These are phyloP conservation scores for Andricus curvator DNA, from an alignment of 2,888 invertebrate genomes.

Conservation along the genomic window DNA sequence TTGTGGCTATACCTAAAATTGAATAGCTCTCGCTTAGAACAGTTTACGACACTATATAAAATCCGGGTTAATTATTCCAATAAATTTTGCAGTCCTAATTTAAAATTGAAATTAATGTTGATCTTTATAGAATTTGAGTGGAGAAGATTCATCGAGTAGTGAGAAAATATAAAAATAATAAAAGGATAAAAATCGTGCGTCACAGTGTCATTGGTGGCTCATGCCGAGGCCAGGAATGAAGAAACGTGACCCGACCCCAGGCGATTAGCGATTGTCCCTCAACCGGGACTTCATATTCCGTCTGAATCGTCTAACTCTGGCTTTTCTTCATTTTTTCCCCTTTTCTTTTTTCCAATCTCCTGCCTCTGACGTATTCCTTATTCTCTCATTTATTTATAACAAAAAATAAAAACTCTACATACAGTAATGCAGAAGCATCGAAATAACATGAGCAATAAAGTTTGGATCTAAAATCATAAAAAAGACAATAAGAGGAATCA, in stretches of 20 bases:
- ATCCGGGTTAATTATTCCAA: neutral
- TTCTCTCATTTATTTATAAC: neutral
- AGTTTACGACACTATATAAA: neutral
- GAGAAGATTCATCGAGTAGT: neutral
- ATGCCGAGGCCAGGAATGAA: slow-evolving; percentile 54
- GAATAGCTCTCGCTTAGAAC: no score
- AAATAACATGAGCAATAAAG: neutral
- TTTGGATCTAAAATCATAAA: neutral
- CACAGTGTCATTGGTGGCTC: slow-evolving; percentile 45
- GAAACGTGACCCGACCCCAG: slow-evolving; percentile 66
- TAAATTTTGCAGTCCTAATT: neutral
- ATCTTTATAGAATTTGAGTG: neutral
- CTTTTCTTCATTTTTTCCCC: slow-evolving; percentile 4
- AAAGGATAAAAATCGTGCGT: neutral
- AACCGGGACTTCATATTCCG: slow-evolving; percentile 10
- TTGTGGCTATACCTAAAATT: neutral
- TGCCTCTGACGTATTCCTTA: neutral
- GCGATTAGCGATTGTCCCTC: slow-evolving; percentile 59
- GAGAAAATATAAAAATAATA: slow-evolving; percentile 14
- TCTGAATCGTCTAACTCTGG: neutral
- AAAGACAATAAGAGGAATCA: neutral
- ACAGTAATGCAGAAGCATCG: no score
- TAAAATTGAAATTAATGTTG: neutral
- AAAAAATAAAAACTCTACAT: neutral
- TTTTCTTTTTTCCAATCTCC: neutral